These are phyloP conservation scores for Zaprionus taronus DNA, from an alignment of 1,140 invertebrate species.

Conservation along the genomic window DNA sequence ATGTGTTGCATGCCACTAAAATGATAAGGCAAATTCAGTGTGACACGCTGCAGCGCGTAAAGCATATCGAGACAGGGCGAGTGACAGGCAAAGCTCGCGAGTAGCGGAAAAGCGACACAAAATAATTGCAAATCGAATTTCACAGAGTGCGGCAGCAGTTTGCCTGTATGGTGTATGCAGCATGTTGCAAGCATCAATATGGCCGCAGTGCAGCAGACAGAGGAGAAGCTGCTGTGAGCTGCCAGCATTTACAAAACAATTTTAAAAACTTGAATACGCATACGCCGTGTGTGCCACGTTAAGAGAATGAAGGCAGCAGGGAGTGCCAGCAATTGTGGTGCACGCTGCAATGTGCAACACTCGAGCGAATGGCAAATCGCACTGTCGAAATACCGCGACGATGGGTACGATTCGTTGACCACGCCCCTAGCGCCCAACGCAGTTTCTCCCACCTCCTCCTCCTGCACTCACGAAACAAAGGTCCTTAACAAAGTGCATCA, in stretches of 20 bases:
- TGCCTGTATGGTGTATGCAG: background rate
- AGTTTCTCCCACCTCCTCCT: background rate
- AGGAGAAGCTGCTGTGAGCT: slow-evolving; percentile 1
- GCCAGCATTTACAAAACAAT: slow-evolving; percentile 46
- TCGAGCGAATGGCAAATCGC: slow-evolving; percentile 17
- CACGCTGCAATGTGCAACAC: slow-evolving; percentile 12
- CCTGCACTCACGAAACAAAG: slow-evolving; percentile 34
- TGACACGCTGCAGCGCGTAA: slow-evolving; percentile 11
- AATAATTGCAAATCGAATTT: slow-evolving; percentile 66
- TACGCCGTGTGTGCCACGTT: slow-evolving; percentile 5
- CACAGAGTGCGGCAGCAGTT: slow-evolving; percentile 17
- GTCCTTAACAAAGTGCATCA: slow-evolving; percentile 47
- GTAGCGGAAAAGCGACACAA: slow-evolving; percentile 16
- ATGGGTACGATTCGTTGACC: slow-evolving; percentile 7
- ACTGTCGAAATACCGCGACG: slow-evolving; percentile 11
- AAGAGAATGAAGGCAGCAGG: background rate
- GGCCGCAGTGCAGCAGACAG: background rate
- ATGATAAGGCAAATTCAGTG: slow-evolving; percentile 69
- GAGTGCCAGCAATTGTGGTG: background rate
- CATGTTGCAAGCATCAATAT: slow-evolving; percentile 15
- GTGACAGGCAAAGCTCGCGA: slow-evolving; percentile 28
- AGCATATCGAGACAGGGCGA: slow-evolving; percentile 14
- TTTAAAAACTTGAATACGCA: slow-evolving; percentile 16
- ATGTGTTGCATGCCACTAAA: slow-evolving; percentile 45
- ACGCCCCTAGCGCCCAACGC: background rate